Evolutionary conservation across 2,113 vertebrate genomes (phyloP).

Genomic region (Istiophorus platypterus): DNA sequence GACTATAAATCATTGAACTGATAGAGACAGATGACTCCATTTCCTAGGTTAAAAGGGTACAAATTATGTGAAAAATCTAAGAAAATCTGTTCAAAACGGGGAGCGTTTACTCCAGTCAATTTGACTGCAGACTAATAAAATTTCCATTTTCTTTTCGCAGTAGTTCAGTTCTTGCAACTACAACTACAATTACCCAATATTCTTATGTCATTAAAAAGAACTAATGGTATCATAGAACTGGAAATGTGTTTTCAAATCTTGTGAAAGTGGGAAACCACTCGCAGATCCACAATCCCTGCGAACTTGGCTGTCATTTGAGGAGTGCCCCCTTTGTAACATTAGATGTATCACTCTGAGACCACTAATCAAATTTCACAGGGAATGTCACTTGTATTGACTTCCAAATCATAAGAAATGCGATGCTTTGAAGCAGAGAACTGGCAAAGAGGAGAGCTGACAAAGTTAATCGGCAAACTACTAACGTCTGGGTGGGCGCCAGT

Average conservation of each 20-base stretch:
- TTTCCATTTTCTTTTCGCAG: constrained; percentile 37
- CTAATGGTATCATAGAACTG: constrained; percentile 28
- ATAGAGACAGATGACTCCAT: constrained; percentile 71
- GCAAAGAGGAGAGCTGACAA: constrained; percentile 53
- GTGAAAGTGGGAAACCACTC: constrained; percentile 33
- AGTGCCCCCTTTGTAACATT: constrained; percentile 41
- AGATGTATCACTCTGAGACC: constrained; percentile 67
- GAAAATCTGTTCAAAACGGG: constrained; percentile 53
- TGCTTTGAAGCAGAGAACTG: constrained; percentile 26
- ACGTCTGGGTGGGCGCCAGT: constrained; percentile 57
- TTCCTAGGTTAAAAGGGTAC: constrained; percentile 70
- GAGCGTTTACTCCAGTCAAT: constrained; percentile 38
- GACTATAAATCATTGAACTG: constrained; percentile 63
- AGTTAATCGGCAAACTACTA: constrained; percentile 56
- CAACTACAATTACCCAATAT: constrained; percentile 31
- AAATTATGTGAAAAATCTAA: constrained; percentile 61
- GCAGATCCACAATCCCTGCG: background rate
- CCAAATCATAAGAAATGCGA: constrained; percentile 62
- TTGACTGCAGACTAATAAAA: constrained; percentile 62
- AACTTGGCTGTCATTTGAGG: constrained; percentile 29
- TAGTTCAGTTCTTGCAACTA: constrained; percentile 5
- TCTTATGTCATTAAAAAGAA: constrained; percentile 52
- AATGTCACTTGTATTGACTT: constrained; percentile 79
- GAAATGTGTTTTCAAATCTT: constrained; percentile 25
- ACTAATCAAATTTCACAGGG: constrained; percentile 80